phyloP scores from a whole-genome alignment of 2,888 invertebrate genomes.

The Aethes cnicana region DNA sequence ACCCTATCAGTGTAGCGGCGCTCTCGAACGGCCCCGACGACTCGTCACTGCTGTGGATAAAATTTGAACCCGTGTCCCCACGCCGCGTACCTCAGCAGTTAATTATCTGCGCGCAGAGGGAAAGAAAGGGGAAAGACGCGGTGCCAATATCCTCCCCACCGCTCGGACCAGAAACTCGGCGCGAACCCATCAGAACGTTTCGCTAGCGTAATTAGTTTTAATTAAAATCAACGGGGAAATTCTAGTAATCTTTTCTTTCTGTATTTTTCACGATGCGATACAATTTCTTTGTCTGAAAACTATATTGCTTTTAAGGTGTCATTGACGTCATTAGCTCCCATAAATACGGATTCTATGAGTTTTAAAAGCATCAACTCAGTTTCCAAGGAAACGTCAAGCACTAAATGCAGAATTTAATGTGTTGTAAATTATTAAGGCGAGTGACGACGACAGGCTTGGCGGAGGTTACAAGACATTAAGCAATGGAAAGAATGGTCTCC shows the following conservation, averaged over 20 bases:
- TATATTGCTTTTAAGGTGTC: conserved; percentile 1
- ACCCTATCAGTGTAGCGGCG: conserved; percentile 61
- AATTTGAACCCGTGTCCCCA: conserved; percentile 68
- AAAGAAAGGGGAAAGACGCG: conserved; percentile 62
- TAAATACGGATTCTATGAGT: conserved; percentile 23
- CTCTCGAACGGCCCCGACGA: conserved; percentile 50
- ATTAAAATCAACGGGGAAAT: conserved; percentile 67
- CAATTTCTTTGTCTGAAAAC: conserved; percentile 1
- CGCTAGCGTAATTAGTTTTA: conserved; percentile 73
- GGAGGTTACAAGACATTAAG: conserved; percentile 41
- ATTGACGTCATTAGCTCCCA: conserved; percentile 13
- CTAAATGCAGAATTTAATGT: conserved; percentile 43
- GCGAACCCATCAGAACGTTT: conserved; percentile 59
- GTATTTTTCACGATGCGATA: conserved; percentile 36
- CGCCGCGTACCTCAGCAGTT: conserved; percentile 72
- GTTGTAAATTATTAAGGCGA: conserved; percentile 56
- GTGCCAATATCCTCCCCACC: conserved; percentile 64
- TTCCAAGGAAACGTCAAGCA: conserved; percentile 41
- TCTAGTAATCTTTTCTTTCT: conserved; percentile 49
- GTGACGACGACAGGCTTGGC: conserved; percentile 43
- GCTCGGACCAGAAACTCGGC: conserved; percentile 57
- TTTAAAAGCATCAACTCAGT: conserved; percentile 29
- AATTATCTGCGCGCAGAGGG: conserved; percentile 74
- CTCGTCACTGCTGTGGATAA: conserved; percentile 67
- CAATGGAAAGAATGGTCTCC: conserved; percentile 46